Conservation (phyloP, 2,797 vertebrate genomes). For the Anabacerthia variegaticeps region DNA sequence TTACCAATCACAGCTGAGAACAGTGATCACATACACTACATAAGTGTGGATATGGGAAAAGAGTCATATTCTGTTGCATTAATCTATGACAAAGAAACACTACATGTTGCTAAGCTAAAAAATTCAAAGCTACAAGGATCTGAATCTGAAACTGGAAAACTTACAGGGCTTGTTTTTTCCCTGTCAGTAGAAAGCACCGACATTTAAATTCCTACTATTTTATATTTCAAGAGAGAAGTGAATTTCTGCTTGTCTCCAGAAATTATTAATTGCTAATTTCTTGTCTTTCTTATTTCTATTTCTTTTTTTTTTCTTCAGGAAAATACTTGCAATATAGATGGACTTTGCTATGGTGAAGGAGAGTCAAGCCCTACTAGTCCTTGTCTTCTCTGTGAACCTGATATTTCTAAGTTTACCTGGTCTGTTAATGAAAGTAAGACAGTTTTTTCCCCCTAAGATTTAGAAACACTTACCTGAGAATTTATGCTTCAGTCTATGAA, state of each 20-base stretch:
- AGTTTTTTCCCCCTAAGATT: neutral
- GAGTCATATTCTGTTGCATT: neutral
- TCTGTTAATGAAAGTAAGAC: constrained; percentile 83
- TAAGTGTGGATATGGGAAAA: neutral
- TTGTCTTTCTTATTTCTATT: neutral
- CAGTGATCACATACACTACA: neutral
- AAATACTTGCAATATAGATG: constrained; percentile 83
- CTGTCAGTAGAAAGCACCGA: neutral
- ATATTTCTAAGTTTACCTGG: constrained; percentile 81
- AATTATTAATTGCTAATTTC: neutral
- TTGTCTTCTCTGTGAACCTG: constrained; percentile 83
- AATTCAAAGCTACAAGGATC: neutral
- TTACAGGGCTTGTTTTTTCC: neutral
- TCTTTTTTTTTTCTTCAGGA: constrained; percentile 71
- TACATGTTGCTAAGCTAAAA: neutral
- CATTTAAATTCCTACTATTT: neutral
- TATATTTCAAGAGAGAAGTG: neutral
- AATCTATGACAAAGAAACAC: neutral
- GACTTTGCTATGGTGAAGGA: constrained; percentile 83
- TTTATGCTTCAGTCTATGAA: neutral
- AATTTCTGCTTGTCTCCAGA: neutral
- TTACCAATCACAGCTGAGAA: neutral
- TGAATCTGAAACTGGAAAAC: neutral
- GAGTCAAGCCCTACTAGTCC: constrained; percentile 81
- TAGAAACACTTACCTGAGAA: neutral